Percentiles rank a stretch among this genome's conserved stretches.
Conservation (phyloP, 2,888 invertebrate genomes). For the Cylindroiulus punctatus region DNA sequence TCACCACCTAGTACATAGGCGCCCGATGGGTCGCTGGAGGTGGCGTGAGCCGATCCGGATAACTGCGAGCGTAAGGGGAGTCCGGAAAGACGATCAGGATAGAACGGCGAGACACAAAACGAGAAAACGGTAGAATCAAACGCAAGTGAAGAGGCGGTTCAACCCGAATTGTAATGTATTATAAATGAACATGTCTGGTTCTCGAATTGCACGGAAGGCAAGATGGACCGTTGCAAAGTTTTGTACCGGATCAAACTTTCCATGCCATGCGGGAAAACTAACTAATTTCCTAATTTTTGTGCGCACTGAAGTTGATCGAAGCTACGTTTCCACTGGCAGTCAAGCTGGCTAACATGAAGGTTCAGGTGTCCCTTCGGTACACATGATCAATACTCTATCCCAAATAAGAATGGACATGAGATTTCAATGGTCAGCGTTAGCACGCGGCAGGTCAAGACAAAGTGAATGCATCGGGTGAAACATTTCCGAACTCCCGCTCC, state of each 20-base stretch:
- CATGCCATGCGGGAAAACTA: constrained; percentile 47
- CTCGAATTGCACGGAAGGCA: constrained; percentile 43
- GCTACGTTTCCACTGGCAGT: constrained; percentile 43
- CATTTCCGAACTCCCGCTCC: constrained; percentile 1
- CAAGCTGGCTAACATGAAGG: constrained; percentile 45
- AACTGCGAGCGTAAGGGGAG: constrained; percentile 53
- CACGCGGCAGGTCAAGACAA: constrained; percentile 17
- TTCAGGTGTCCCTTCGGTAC: constrained; percentile 43
- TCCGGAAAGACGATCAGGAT: constrained; percentile 49
- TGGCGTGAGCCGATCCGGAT: constrained; percentile 48
- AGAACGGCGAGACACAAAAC: constrained; percentile 48
- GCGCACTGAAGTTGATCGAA: constrained; percentile 45
- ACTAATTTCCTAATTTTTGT: constrained; percentile 43
- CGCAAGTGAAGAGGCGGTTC: constrained; percentile 29
- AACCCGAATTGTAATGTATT: constrained; percentile 29
- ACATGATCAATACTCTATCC: constrained; percentile 45
- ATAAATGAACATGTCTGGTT: constrained; percentile 7
- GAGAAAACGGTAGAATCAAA: constrained; percentile 47
- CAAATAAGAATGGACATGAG: constrained; percentile 45
- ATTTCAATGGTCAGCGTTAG: not conserved
- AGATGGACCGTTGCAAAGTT: constrained; percentile 35
- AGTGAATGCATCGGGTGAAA: constrained; percentile 40
- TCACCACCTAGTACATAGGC: constrained; percentile 48
- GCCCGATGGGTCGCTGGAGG: constrained; percentile 50
- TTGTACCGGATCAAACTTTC: constrained; percentile 45